These are phyloP conservation scores for Anthonomus grandis DNA, from an alignment of 1,140 invertebrate genomes.

Conservation along the genomic window DNA sequence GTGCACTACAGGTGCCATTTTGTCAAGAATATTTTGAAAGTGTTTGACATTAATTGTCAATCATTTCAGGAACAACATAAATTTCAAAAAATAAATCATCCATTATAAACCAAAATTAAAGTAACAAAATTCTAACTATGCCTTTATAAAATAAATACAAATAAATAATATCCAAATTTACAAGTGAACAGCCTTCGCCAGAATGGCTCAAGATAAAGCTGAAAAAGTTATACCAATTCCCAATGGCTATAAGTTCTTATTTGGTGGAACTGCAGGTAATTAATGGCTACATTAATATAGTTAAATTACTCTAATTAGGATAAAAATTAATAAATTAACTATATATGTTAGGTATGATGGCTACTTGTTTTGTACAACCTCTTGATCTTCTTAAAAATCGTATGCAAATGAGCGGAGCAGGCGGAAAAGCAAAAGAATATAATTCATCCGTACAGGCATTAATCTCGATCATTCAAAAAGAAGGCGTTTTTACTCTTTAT, in stretches of 20 bases:
- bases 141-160: too few species aligned
- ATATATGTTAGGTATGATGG: conserved; percentile 65
- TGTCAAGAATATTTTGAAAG: too few species aligned
- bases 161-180: too few species aligned
- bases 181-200: too few species aligned
- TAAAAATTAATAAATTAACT: not conserved
- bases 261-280: conserved; percentile 11
- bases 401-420: conserved; percentile 85
- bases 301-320: not conserved
- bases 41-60: too few species aligned
- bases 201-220: too few species aligned
- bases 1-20: too few species aligned
- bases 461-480: conserved; percentile 72
- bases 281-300: not conserved
- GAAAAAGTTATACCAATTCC: too few species aligned
- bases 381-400: conserved; percentile 97
- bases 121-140: too few species aligned
- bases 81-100: too few species aligned
- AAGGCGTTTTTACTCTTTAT: conserved; percentile 86
- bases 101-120: too few species aligned
- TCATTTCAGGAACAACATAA: too few species aligned
- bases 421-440: conserved; percentile 60
- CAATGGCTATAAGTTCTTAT: conserved; percentile 7
- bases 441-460: conserved; percentile 73
- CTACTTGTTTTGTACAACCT: conserved; percentile 92